These are phyloP conservation scores for Rhinichthys osculus DNA, from an alignment of 2,797 vertebrate species.

Conservation along the genomic window DNA sequence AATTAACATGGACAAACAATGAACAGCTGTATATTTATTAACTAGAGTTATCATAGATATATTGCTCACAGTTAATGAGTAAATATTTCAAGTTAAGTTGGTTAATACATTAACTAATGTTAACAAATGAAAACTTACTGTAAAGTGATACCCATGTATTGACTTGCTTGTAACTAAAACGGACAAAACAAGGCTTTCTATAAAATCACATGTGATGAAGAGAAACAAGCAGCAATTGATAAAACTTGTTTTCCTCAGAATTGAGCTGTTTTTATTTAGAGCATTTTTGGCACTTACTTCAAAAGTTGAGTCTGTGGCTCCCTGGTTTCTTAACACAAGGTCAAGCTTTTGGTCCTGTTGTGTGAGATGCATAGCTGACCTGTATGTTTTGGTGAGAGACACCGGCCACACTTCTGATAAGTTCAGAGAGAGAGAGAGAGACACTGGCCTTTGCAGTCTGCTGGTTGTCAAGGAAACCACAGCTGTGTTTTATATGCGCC, in stretches of 20 bases:
- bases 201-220: slow-evolving; percentile 18
- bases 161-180: background rate
- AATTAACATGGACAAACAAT: no score
- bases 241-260: slow-evolving; percentile 6
- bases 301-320: slow-evolving; percentile 62
- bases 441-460: slow-evolving; percentile 46
- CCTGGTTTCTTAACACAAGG: slow-evolving; percentile 63
- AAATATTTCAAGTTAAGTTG: no score
- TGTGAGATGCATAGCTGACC: slow-evolving; percentile 67
- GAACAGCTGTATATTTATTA: no score
- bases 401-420: slow-evolving; percentile 27
- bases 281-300: slow-evolving; percentile 66
- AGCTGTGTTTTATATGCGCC: slow-evolving; percentile 44
- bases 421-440: slow-evolving; percentile 6
- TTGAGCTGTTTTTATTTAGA: background rate
- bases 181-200: background rate
- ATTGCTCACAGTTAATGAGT: no score
- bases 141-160: background rate
- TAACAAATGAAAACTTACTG: no score
- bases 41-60: no score
- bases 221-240: slow-evolving; percentile 9
- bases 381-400: background rate
- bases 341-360: slow-evolving; percentile 67
- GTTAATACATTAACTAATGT: no score
- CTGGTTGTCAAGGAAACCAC: slow-evolving; percentile 60